Conservation (phyloP, 1,140 invertebrate species). For the Capitella teleta region DNA sequence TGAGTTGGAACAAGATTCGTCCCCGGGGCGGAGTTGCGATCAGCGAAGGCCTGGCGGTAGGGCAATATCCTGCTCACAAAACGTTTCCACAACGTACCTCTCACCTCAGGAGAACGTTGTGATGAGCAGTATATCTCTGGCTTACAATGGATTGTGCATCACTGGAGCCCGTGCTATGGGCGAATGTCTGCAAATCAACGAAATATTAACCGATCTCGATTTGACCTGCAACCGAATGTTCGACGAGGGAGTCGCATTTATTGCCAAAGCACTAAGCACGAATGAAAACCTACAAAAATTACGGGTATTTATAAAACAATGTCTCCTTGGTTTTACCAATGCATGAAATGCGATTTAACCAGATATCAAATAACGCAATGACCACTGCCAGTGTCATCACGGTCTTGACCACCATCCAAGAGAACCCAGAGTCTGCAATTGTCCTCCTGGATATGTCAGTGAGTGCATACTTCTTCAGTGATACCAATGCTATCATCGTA, state of each 20-base stretch:
- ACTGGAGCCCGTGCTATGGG: conserved; percentile 23
- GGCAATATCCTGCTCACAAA: no score
- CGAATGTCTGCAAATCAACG: conserved; percentile 20
- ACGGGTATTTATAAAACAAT: not conserved
- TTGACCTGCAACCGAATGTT: conserved; percentile 28
- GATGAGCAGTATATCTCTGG: conserved; percentile 21
- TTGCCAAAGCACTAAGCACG: conserved; percentile 21
- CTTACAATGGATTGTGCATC: conserved; percentile 34
- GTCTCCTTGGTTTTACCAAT: not conserved
- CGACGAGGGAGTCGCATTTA: conserved; percentile 19
- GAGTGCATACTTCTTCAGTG: no score
- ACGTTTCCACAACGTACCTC: not conserved
- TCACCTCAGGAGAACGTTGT: conserved; percentile 40
- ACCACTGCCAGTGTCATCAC: not conserved
- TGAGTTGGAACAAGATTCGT: conserved; percentile 9
- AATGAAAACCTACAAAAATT: conserved; percentile 15
- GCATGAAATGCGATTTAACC: not conserved
- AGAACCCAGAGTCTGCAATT: no score
- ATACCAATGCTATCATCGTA: not conserved
- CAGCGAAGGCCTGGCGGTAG: not conserved
- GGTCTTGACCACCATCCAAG: no score
- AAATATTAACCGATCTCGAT: conserved; percentile 23
- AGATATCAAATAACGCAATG: conserved; percentile 4
- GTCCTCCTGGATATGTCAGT: no score
- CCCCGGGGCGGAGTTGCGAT: not conserved